These are phyloP conservation scores for Barbus barbus DNA, from an alignment of 2,113 vertebrate genomes.

Conservation along the genomic window DNA sequence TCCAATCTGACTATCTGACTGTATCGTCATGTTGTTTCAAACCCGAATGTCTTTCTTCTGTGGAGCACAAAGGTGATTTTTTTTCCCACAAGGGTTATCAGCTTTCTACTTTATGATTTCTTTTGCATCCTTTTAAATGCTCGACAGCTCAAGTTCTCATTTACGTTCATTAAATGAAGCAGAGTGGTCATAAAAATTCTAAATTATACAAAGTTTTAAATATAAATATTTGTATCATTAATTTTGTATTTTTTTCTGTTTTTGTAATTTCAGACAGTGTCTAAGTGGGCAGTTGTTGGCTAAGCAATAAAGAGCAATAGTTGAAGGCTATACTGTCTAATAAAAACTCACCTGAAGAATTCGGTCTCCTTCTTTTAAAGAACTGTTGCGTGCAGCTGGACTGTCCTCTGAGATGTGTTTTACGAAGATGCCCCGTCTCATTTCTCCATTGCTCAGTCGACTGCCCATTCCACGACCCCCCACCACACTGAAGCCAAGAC, in stretches of 20 bases:
- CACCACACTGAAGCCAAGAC: constrained; percentile 94
- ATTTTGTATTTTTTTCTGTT: background rate
- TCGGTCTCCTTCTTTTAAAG: constrained; percentile 89
- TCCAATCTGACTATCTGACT: background rate
- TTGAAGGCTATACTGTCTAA: too few species aligned
- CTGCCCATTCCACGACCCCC: constrained; percentile 96
- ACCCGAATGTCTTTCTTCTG: background rate
- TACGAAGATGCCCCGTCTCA: constrained; percentile 97
- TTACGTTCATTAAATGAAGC: background rate
- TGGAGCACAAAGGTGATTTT: background rate
- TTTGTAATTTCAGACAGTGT: background rate
- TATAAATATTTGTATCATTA: too few species aligned
- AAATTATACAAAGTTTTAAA: too few species aligned
- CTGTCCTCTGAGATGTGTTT: constrained; percentile 93
- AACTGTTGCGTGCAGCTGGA: constrained; percentile 88
- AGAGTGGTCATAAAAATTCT: background rate
- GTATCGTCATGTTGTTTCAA: background rate
- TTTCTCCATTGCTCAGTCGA: constrained; percentile 89
- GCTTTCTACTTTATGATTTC: too few species aligned
- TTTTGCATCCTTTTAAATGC: background rate
- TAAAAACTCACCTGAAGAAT: constrained; percentile 85
- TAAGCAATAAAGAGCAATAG: background rate
- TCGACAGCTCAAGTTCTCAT: background rate
- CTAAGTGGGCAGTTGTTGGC: background rate
- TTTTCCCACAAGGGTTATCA: too few species aligned